Conservation (phyloP, 2,888 invertebrate genomes). For the Drosophila anomalata region DNA sequence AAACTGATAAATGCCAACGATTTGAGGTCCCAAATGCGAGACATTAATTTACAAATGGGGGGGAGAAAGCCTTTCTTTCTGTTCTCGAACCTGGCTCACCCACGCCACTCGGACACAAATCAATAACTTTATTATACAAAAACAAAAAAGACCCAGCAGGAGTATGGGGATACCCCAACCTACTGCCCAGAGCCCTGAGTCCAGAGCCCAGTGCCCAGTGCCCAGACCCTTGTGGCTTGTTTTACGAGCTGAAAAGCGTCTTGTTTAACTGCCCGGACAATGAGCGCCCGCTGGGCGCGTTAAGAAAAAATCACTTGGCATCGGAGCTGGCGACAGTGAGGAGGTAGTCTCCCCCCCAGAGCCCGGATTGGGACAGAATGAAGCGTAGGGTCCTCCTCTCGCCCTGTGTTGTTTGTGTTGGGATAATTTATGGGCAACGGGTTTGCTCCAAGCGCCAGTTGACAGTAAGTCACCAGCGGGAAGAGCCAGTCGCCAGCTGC, state of each 20-base stretch:
- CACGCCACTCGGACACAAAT: constrained; percentile 77
- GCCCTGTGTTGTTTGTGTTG: constrained; percentile 46
- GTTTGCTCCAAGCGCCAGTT: constrained; percentile 66
- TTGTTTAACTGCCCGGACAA: constrained; percentile 77
- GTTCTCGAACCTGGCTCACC: constrained; percentile 47
- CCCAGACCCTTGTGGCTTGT: constrained; percentile 50
- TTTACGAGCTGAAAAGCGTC: constrained; percentile 77
- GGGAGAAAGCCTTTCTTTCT: constrained; percentile 30
- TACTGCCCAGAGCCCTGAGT: constrained; percentile 8
- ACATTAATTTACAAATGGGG: constrained; percentile 60
- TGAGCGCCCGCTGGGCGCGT: constrained; percentile 74
- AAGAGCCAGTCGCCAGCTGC: constrained; percentile 40
- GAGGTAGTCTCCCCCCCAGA: constrained; percentile 25
- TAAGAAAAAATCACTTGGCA: constrained; percentile 69
- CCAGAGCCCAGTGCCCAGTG: constrained; percentile 1
- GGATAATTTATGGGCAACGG: constrained; percentile 68
- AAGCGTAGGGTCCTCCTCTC: constrained; percentile 35
- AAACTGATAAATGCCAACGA: constrained; percentile 51
- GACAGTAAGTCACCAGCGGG: constrained; percentile 60
- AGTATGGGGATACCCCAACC: not conserved
- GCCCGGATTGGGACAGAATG: constrained; percentile 17
- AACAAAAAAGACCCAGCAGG: constrained; percentile 35
- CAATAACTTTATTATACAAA: constrained; percentile 72
- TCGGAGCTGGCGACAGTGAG: constrained; percentile 50
- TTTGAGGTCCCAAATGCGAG: constrained; percentile 53